Evolutionary conservation across 2,113 vertebrate genomes (phyloP).

Genomic region (Stomatorhinus ivindoensis): DNA sequence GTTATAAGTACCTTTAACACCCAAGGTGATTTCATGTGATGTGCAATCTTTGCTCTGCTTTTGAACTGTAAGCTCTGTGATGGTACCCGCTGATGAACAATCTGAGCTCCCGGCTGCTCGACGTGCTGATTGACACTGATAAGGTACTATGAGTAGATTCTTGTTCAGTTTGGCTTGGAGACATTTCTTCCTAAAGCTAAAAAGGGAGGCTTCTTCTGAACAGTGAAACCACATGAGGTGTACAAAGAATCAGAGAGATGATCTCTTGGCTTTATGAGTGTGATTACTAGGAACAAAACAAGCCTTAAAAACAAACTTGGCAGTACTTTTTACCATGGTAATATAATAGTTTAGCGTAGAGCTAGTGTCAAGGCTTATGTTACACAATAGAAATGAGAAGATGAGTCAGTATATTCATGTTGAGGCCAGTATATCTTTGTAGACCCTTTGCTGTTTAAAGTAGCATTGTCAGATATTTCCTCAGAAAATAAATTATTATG

Average conservation of each 20-base stretch:
- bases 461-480: not conserved
- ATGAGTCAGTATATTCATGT: not conserved
- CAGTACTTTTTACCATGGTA: not conserved
- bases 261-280: not conserved
- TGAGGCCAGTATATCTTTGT: not conserved
- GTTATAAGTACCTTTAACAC: constrained; percentile 73
- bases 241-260: not conserved
- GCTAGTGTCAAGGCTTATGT: not conserved
- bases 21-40: constrained; percentile 56
- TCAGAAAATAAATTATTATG: not conserved
- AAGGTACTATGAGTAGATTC: constrained; percentile 41
- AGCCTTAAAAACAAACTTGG: not conserved
- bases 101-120: constrained; percentile 31
- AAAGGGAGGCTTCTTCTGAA: constrained; percentile 29
- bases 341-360: not conserved
- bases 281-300: constrained; percentile 1
- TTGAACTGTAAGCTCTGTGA: constrained; percentile 39
- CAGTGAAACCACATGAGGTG: constrained; percentile 19
- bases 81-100: constrained; percentile 36
- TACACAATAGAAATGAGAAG: not conserved
- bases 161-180: constrained; percentile 30
- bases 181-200: constrained; percentile 33
- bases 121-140: constrained; percentile 43
- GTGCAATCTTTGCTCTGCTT: constrained; percentile 44
- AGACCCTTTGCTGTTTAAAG: not conserved